phyloP scores from a whole-genome alignment of 37 sponge, comb jelly and placozoan species.

The Tethya wilhelma region DNA sequence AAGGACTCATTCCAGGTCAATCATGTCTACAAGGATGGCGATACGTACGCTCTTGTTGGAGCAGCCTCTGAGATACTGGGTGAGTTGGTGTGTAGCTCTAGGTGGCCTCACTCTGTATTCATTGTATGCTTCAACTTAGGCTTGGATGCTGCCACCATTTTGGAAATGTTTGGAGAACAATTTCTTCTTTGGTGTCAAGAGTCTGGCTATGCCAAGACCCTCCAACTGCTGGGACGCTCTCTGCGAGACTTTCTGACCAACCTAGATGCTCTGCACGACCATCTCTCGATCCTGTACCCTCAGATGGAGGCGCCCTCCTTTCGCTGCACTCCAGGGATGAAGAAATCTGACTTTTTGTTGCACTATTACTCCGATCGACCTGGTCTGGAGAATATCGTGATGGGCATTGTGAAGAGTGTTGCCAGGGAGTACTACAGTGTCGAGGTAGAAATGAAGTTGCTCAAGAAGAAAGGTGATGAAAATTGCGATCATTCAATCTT shows the following conservation, averaged over 20 bases:
- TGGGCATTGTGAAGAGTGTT: constrained; percentile 88
- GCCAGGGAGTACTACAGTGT: constrained; percentile 69
- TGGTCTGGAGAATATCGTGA: constrained; percentile 77
- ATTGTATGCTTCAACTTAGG: constrained; percentile 19
- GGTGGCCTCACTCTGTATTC: too few relatives aligned
- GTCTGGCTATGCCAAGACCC: constrained; percentile 81
- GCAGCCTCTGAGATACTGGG: constrained; percentile 84
- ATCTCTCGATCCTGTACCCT: constrained; percentile 88
- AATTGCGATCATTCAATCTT: constrained; percentile 70
- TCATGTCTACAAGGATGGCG: constrained; percentile 74
- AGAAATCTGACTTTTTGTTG: constrained; percentile 59
- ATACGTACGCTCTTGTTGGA: constrained; percentile 62
- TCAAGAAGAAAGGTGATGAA: constrained; percentile 12
- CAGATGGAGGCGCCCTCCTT: constrained; percentile 91
- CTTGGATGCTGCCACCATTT: constrained; percentile 60
- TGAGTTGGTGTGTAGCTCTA: constrained; percentile 20
- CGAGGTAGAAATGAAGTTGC: constrained; percentile 68
- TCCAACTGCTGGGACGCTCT: constrained; percentile 77
- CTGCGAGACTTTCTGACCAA: constrained; percentile 88
- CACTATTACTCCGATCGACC: constrained; percentile 82
- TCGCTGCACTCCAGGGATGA: constrained; percentile 69
- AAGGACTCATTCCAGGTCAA: constrained; percentile 68
- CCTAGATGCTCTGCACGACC: constrained; percentile 92
- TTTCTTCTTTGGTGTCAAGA: constrained; percentile 90
- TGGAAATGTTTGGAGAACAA: constrained; percentile 94